Base-by-base conservation (phyloP, 2,113 vertebrate species). In the Sinocyclocheilus anshuiensis region DNA sequence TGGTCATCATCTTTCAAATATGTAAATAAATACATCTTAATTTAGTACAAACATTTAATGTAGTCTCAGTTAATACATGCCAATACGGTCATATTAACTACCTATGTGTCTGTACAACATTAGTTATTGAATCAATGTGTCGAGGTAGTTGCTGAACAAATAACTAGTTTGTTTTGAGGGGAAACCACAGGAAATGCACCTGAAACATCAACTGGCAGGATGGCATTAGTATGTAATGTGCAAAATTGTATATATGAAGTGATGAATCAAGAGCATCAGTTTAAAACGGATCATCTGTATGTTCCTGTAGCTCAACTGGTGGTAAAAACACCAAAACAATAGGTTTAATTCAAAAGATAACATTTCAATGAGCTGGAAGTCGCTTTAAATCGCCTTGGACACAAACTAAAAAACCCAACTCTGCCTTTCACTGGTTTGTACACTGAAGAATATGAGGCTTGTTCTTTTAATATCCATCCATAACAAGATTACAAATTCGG, bases 401-500 rank as follows among this genome's bases (percentile, higher is more conserved):
- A 45, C 42, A 45, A 45, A 45, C 42, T 45, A 10, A 45, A 45
- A 36, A 45, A 45, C 9, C 10, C 42, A 45, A 10, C 45, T 48
- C 45, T 48, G 45, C 45, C 45, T 48, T 48, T 48, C 45, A 48
- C 11, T 48, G 2, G 15, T 18, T 69, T 36, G 65, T 1, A 69
- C 15, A 36, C 3, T 69, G 65, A 33, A 69, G 2, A 69, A 69
- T 69, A 69, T n/a, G 5, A 50, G 3, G 7, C 48, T 33, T 33
- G 36, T 71, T 45, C 1, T 1, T 42, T 71, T 83, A 29, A 13
- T 53, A 33, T 63, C 67, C 36, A 36, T 71, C 78, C 9, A 53
- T 74, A 74, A 87, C 7, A 61, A 2, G 45, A 81, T 61, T 79
- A 61, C 9, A 86, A 55, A 22, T 4, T 72, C 2, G 15, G n/a